Evolutionary conservation across 2,888 invertebrate species (phyloP).

Genomic region (Bursaphelenchus okinawaensis): DNA sequence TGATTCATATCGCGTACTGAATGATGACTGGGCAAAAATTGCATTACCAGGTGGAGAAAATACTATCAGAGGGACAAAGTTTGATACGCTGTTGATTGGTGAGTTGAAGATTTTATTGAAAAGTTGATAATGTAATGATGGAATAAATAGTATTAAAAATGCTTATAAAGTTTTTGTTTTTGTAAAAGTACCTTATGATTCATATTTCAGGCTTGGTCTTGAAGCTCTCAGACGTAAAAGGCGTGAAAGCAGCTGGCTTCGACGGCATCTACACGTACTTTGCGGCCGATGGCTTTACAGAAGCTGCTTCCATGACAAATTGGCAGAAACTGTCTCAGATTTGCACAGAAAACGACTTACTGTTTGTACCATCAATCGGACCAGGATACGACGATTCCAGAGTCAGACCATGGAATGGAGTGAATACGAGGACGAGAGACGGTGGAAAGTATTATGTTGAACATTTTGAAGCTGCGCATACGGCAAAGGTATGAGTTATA

Average conservation of each 20-base stretch:
- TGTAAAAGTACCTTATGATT: neutral
- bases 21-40: slow-evolving; percentile 62
- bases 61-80: slow-evolving; percentile 63
- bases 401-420: slow-evolving; percentile 65
- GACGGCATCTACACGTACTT: slow-evolving; percentile 68
- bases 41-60: slow-evolving; percentile 58
- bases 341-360: slow-evolving; percentile 62
- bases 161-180: slow-evolving; percentile 7
- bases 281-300: slow-evolving; percentile 67
- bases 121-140: too few relatives aligned
- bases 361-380: slow-evolving; percentile 69
- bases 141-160: too few relatives aligned
- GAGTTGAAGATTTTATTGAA: neutral
- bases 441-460: slow-evolving; percentile 67
- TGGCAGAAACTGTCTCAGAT: slow-evolving; percentile 30
- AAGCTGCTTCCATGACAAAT: slow-evolving; percentile 64
- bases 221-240: slow-evolving; percentile 7
- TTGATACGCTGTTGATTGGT: slow-evolving; percentile 66
- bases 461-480: slow-evolving; percentile 36
- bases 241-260: slow-evolving; percentile 59
- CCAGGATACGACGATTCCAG: slow-evolving; percentile 69
- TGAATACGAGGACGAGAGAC: slow-evolving; percentile 62
- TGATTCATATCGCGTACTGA: slow-evolving; percentile 65
- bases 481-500: slow-evolving; percentile 24
- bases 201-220: slow-evolving; percentile 61